A percentile compares a stretch with the other conserved stretches of the same genome.
These are phyloP conservation scores for Pachydiplax longipennis DNA, from an alignment of 2,888 invertebrate genomes.

Conservation along the genomic window DNA sequence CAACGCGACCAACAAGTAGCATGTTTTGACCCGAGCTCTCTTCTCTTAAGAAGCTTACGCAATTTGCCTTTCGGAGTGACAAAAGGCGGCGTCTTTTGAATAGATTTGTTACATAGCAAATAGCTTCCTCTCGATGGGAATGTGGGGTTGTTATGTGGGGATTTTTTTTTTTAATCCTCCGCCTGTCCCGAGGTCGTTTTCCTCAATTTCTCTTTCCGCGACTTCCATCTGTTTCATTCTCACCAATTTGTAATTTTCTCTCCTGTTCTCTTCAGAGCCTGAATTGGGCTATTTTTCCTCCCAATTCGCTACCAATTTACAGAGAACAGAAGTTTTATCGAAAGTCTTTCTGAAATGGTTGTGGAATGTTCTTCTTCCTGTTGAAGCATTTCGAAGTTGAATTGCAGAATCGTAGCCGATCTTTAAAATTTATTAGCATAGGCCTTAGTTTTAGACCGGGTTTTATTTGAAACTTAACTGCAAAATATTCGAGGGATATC, in stretches of 20 bases:
- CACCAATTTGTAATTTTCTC: neutral
- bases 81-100: neutral
- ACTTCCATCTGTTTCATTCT: neutral
- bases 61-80: neutral
- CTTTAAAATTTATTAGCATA: no score
- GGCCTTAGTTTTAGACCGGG: no score
- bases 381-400: no score
- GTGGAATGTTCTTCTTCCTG: no score
- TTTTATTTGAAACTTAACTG: no score
- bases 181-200: neutral
- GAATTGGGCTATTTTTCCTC: neutral
- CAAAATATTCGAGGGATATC: no score
- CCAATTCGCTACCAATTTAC: neutral
- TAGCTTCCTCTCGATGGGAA: no score
- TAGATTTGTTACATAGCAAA: neutral
- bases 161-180: neutral
- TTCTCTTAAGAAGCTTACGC: neutral
- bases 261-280: neutral
- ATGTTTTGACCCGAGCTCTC: neutral
- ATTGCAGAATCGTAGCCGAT: no score
- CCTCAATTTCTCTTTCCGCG: neutral
- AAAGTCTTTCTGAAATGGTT: no score
- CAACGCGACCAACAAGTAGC: neutral
- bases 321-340: no score
- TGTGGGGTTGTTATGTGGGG: no score